Base-by-base conservation (phyloP, 1,140 invertebrate genomes). In the Calosoma granatense region DNA sequence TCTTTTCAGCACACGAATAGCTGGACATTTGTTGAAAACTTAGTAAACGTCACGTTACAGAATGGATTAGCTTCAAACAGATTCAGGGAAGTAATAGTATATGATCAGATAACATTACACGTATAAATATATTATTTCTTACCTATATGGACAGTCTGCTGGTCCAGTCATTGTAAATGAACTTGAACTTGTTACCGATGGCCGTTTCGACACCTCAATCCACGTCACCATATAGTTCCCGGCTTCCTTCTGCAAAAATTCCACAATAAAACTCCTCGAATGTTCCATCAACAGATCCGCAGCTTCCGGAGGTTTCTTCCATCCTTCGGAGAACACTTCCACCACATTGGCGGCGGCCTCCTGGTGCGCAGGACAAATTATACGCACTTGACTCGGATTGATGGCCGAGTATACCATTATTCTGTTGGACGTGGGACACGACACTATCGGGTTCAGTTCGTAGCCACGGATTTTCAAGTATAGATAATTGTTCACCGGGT, bases 131-230 rank as follows among this genome's bases (percentile, higher is more conserved):
- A 19, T 1, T 14, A 53, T n/a, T n/a, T n/a, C 70, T 72, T 71
- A 87, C 85, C 81, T 84, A 67, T 85, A 85, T 23, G 77, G 79
- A 65, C 85, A 87, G 51, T 86, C 84, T 11, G 83, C 76, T 12
- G 77, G 74, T 20, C 74, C 77, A 53, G 80, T 78, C 54, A 84
- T 73, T 11, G 83, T 74, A 56, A 82, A 77, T 17, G 79, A 76
- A 54, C 74, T 73, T 19, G 79, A 71, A 53, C 78, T 72, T 9
- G 72, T 73, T 14, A 76, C 62, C 0, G 75, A 72, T 0, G 84
- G 80, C 61, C 85, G 79, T 63, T 86, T 87, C 20, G 85, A 86
- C 20, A 89, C 80, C 60, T 88, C 85, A 72, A 89, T 85, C 86
- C 86, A 88, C 53, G 82, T 84, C 21, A 88, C 81, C 2, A 78